A percentile compares a stretch with the other conserved stretches of the same genome.
These are phyloP conservation scores for Gryllus bimaculatus DNA, from an alignment of 1,140 invertebrate species.

Conservation along the genomic window DNA sequence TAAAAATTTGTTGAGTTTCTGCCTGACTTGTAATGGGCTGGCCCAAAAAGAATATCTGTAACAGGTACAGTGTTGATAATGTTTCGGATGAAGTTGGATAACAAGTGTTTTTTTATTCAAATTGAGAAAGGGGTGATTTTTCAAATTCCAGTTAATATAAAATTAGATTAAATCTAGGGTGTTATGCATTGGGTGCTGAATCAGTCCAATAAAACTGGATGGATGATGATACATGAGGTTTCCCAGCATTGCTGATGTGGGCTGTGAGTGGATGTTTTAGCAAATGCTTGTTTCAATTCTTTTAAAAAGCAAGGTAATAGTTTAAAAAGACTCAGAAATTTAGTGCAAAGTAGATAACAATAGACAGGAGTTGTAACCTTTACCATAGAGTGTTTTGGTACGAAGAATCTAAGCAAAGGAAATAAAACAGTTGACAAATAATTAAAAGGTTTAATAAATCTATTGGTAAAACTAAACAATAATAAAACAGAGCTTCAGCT, in stretches of 20 bases:
- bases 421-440: background rate
- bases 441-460: background rate
- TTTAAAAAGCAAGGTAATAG: background rate
- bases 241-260: background rate
- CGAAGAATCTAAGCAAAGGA: background rate
- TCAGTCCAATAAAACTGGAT: background rate
- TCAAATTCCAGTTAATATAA: background rate
- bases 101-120: no score
- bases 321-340: background rate
- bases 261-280: background rate
- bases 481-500: background rate
- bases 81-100: background rate
- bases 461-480: background rate
- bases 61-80: background rate
- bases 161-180: background rate
- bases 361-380: background rate
- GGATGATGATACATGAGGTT: background rate
- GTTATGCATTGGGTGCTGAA: background rate
- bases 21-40: background rate
- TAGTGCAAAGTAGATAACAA: conserved; percentile 1
- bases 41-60: background rate
- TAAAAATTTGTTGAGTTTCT: background rate
- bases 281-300: background rate
- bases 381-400: conserved; percentile 4
- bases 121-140: background rate